Evolutionary conservation across 2,888 invertebrate species (phyloP).

Genomic region (Beris morrisii): DNA sequence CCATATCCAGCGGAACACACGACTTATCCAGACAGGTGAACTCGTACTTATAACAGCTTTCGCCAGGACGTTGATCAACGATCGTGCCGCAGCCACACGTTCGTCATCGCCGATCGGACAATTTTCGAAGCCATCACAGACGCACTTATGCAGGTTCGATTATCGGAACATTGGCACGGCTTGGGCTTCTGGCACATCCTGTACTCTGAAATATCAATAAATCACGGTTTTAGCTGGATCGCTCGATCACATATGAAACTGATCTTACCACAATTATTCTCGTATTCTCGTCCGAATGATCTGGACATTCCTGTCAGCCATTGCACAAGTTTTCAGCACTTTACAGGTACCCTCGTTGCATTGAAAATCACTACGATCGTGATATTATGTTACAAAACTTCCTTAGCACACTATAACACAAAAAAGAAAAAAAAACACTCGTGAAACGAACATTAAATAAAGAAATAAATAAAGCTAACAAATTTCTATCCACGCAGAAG

Average conservation of each 20-base stretch:
- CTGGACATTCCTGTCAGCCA: slow-evolving; percentile 50
- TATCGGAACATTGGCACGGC: slow-evolving; percentile 51
- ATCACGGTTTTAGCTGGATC: slow-evolving; percentile 7
- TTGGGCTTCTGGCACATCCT: slow-evolving; percentile 51
- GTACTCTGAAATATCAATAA: slow-evolving; percentile 43
- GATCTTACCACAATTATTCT: slow-evolving; percentile 52
- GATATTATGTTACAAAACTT: too few relatives aligned
- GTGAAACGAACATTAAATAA: too few relatives aligned
- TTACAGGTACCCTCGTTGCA: slow-evolving; percentile 54
- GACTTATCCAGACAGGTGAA: slow-evolving; percentile 51
- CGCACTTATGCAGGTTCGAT: slow-evolving; percentile 70
- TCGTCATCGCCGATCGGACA: slow-evolving; percentile 72
- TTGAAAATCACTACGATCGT: too few relatives aligned
- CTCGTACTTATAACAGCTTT: slow-evolving; percentile 47
- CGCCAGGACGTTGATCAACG: too few relatives aligned
- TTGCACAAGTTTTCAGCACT: slow-evolving; percentile 51
- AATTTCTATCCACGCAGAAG: too few relatives aligned
- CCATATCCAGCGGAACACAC: slow-evolving; percentile 68
- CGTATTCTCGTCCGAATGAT: slow-evolving; percentile 52
- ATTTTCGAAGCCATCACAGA: slow-evolving; percentile 72
- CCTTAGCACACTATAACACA: too few relatives aligned
- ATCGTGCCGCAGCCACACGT: slow-evolving; percentile 44
- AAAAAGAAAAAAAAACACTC: too few relatives aligned
- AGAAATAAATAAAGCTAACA: too few relatives aligned
- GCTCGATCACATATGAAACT: neutral